A percentile compares a stretch with the other conserved stretches of the same genome.
Conservation (phyloP, 2,113 vertebrate species). For the Pteropus alecto region DNA sequence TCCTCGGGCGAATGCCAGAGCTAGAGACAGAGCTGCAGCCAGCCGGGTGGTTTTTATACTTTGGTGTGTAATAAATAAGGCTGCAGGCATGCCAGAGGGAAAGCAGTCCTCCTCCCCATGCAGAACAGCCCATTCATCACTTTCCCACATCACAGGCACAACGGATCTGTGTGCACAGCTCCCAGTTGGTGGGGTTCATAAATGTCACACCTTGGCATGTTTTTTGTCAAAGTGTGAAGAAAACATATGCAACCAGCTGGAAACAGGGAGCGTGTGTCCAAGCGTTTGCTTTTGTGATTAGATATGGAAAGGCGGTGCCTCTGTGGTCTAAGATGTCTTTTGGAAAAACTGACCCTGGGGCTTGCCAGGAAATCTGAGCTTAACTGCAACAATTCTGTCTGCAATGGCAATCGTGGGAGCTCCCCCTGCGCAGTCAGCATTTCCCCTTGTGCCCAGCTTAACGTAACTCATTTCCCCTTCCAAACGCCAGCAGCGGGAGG, state of each 20-base stretch:
- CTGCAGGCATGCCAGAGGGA: slow-evolving; percentile 81
- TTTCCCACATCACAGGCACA: slow-evolving; percentile 80
- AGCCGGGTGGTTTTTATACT: slow-evolving; percentile 83
- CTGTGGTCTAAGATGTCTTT: slow-evolving; percentile 78
- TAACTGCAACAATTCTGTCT: slow-evolving; percentile 68
- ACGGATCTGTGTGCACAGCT: slow-evolving; percentile 79
- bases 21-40: slow-evolving; percentile 73
- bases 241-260: slow-evolving; percentile 73
- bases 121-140: slow-evolving; percentile 85
- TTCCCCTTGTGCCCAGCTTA: background rate
- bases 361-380: slow-evolving; percentile 84
- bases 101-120: slow-evolving; percentile 80
- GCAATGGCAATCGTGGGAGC: slow-evolving; percentile 20
- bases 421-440: background rate
- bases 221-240: slow-evolving; percentile 81
- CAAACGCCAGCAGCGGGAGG: background rate
- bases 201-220: slow-evolving; percentile 83
- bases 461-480: background rate
- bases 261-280: slow-evolving; percentile 83
- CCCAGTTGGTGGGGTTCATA: slow-evolving; percentile 79
- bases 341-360: slow-evolving; percentile 76
- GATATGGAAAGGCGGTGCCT: slow-evolving; percentile 81
- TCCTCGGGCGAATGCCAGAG: slow-evolving; percentile 75
- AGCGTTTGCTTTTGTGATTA: slow-evolving; percentile 79
- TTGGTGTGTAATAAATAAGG: slow-evolving; percentile 83